Evolutionary conservation across 1,140 invertebrate genomes (phyloP), one percentile per base, ranked within the genome.

Genomic region (Bicyclus anynana): DNA sequence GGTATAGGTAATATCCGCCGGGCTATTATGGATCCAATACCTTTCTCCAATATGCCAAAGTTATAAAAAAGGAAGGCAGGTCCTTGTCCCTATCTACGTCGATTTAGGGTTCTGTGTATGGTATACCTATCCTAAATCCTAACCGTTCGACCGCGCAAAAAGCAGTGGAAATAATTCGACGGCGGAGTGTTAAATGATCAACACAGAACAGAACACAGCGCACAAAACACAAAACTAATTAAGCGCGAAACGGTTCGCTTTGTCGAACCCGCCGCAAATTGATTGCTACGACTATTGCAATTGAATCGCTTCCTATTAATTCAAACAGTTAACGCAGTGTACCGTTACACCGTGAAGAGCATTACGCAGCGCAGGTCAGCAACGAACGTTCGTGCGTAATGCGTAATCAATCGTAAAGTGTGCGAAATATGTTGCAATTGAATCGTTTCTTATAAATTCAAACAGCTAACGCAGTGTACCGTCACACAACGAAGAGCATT

Each of bases 221-320:
- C 42, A 58, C 65, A 64, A 64, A 65, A 69, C 59, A 57, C 61
- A 61, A 60, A 64, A 64, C 67, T 67, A 70, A 70, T 64, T 65
- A 67, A 56, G 67, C 62, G 62, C 61, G 59, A 67, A 70, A 62
- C 58, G 40, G 16, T 53, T 69, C 62, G 64, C 62, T 69, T 66
- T 69, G 66, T 67, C 58, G 67, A 65, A 65, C 40, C 40, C 52
- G 54, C 74, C 72, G 47, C 71, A 70, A 75, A 78, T 74, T 72
- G 71, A 78, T 78, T 69, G 70, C 66, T 61, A 50, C 67, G 53
- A 64, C 48, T 66, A 66, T 62, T 58, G 57, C 61, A 63, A 70
- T 67, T 67, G 57, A 70, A 74, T 66, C 65, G 65, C 65, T 73
- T 67, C 63, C 65, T 65, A 75, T 72, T 69, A 73, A 72, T 77